These are phyloP conservation scores for Calameuta idolon DNA, from an alignment of 2,888 invertebrate species.

Conservation along the genomic window DNA sequence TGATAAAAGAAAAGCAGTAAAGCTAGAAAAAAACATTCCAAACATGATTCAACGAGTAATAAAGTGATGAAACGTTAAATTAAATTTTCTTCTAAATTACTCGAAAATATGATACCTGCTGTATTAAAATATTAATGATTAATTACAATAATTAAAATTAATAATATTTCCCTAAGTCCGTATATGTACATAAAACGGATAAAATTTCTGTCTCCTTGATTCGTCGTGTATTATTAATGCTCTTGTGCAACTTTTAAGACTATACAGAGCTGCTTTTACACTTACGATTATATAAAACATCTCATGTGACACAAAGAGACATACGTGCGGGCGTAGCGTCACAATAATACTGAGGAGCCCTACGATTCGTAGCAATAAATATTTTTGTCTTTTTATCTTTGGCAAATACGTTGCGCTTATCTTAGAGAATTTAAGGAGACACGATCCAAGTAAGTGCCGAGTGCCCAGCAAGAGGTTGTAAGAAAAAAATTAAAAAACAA, in stretches of 20 bases:
- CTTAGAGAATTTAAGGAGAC: neutral
- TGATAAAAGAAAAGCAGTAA: neutral
- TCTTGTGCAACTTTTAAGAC: slow-evolving; percentile 4
- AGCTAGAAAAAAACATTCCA: neutral
- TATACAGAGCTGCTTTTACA: neutral
- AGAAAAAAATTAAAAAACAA: neutral
- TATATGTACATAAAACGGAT: neutral
- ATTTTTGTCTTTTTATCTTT: slow-evolving; percentile 24
- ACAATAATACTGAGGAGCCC: slow-evolving; percentile 24
- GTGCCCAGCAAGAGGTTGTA: neutral
- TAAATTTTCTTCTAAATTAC: no score
- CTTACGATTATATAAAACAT: slow-evolving; percentile 6
- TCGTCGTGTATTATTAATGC: slow-evolving; percentile 5
- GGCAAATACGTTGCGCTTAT: slow-evolving; percentile 16
- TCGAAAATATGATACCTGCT: neutral
- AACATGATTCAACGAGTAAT: neutral
- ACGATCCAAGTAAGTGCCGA: neutral
- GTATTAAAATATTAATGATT: neutral
- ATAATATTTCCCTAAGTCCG: neutral
- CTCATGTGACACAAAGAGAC: slow-evolving; percentile 23
- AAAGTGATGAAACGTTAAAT: neutral
- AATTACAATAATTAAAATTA: neutral
- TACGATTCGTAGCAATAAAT: slow-evolving; percentile 28
- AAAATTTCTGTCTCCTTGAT: slow-evolving; percentile 27
- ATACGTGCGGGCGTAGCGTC: slow-evolving; percentile 20